Conservation (phyloP, 2,113 vertebrate species). For the Damaliscus lunatus region DNA sequence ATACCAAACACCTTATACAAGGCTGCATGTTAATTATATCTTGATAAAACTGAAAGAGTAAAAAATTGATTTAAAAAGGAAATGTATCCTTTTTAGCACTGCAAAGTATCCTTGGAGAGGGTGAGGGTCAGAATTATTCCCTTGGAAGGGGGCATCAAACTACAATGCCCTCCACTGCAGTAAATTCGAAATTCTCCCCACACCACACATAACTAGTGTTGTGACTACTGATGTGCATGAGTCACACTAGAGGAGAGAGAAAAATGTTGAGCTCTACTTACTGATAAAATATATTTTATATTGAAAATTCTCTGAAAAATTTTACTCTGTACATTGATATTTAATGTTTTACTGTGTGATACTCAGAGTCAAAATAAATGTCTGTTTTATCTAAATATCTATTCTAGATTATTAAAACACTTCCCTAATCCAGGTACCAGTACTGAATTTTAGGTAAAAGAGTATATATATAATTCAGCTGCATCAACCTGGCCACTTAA, state of each 20-base stretch:
- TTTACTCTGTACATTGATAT: background rate
- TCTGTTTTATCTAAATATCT: background rate
- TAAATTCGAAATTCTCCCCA: background rate
- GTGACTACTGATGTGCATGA: background rate
- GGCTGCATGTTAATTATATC: background rate
- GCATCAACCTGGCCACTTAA: background rate
- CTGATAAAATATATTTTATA: background rate
- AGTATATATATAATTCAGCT: background rate
- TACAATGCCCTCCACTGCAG: background rate
- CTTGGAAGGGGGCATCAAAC: background rate
- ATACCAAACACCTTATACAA: background rate
- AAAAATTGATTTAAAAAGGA: background rate
- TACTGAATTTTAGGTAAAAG: slow-evolving; percentile 36
- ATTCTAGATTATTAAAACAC: background rate
- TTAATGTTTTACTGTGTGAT: slow-evolving; percentile 31
- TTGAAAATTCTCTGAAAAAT: background rate
- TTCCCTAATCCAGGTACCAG: background rate
- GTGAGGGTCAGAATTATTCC: background rate
- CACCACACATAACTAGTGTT: background rate
- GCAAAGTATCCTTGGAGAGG: background rate
- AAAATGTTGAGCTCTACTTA: background rate
- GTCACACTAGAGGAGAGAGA: background rate
- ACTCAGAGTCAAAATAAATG: slow-evolving; percentile 4
- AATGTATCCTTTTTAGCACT: background rate
- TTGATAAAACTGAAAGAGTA: background rate